These are phyloP conservation scores for Ephialtes manifestator DNA, from an alignment of 2,888 invertebrate species.

Conservation along the genomic window DNA sequence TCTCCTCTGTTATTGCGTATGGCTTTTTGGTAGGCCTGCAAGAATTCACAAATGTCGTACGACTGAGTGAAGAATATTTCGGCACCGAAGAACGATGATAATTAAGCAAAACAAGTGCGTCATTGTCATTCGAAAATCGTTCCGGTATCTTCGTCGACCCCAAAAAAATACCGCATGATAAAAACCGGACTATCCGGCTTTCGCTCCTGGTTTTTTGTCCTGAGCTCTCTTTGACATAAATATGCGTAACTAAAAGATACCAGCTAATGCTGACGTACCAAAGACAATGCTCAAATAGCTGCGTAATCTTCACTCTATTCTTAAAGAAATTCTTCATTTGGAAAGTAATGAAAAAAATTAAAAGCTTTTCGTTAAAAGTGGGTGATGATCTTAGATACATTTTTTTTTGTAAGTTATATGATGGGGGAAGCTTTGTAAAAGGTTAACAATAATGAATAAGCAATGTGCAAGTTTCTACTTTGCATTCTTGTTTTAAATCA, in stretches of 20 bases:
- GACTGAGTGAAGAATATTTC: neutral
- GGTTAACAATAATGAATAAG: too few relatives aligned
- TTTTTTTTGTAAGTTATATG: too few relatives aligned
- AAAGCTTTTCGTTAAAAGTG: neutral
- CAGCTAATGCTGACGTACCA: neutral
- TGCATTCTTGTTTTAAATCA: too few relatives aligned
- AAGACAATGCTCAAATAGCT: neutral
- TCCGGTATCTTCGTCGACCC: conserved; percentile 11
- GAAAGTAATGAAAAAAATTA: neutral
- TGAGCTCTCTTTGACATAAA: neutral
- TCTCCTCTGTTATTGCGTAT: conserved; percentile 89
- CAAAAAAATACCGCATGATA: conserved; percentile 31
- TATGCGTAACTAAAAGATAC: neutral
- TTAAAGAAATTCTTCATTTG: neutral
- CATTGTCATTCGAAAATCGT: conserved; percentile 65
- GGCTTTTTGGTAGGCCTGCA: conserved; percentile 92
- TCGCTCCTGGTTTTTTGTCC: conserved; percentile 32
- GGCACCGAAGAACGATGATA: neutral
- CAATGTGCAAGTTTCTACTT: too few relatives aligned
- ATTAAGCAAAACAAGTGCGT: neutral
- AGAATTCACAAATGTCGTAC: conserved; percentile 76
- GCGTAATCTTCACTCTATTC: neutral
- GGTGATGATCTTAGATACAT: too few relatives aligned
- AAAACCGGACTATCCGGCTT: conserved; percentile 74
- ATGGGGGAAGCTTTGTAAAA: too few relatives aligned